Evolutionary conservation across 2,888 invertebrate species (phyloP).

Genomic region (Drosophila mercatorum): DNA sequence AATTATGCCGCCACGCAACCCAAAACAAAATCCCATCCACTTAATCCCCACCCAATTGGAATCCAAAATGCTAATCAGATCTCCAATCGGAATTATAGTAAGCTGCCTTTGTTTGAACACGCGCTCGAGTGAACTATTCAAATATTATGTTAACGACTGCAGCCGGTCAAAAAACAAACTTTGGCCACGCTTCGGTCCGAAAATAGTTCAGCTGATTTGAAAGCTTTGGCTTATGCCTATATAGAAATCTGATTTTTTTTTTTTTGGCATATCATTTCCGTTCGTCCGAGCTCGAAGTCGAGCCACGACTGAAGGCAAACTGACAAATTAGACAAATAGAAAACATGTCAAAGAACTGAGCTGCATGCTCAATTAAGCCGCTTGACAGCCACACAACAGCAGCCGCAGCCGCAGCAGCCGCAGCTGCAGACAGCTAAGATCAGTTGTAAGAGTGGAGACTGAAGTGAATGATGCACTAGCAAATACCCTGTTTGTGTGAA

Average conservation of each 20-base stretch:
- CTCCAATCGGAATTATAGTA: conserved; percentile 30
- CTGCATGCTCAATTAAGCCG: conserved; percentile 75
- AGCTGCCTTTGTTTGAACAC: conserved; percentile 71
- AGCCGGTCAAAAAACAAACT: background rate
- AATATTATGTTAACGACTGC: conserved; percentile 55
- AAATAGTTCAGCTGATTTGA: conserved; percentile 28
- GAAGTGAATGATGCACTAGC: conserved; percentile 1
- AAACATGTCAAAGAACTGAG: conserved; percentile 73
- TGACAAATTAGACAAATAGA: conserved; percentile 78
- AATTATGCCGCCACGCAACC: conserved; percentile 49
- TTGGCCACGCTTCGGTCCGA: conserved; percentile 56
- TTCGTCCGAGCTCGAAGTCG: conserved; percentile 36
- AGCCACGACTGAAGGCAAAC: conserved; percentile 48
- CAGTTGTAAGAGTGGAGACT: conserved; percentile 16
- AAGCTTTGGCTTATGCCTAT: conserved; percentile 22
- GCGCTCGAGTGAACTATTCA: conserved; percentile 67
- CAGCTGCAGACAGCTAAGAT: conserved; percentile 31
- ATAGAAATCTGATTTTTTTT: conserved; percentile 45
- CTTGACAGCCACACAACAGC: conserved; percentile 51
- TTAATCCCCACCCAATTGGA: background rate
- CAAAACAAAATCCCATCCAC: conserved; percentile 22
- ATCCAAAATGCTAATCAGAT: conserved; percentile 9
- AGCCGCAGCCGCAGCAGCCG: conserved; percentile 24
- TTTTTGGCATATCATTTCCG: conserved; percentile 76
- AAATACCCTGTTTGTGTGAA: conserved; percentile 15